Percentiles rank a stretch among this genome's conserved stretches.
Evolutionary conservation across 2,797 vertebrate species (phyloP).

Genomic region (Rhadinocentrus ornatus): DNA sequence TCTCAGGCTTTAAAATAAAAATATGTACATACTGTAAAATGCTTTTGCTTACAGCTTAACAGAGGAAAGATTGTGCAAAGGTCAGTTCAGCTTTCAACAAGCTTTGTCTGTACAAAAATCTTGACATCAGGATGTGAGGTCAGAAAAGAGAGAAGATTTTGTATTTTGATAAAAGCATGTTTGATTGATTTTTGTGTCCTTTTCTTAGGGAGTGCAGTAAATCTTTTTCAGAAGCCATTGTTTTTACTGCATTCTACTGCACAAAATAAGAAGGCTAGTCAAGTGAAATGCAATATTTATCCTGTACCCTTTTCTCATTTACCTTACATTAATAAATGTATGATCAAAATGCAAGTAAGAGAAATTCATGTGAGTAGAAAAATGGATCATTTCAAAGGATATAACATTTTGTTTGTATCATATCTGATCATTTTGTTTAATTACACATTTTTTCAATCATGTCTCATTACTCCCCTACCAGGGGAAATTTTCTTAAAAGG

Average conservation of each 20-base stretch:
- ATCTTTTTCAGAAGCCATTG: not conserved
- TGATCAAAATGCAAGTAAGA: not conserved
- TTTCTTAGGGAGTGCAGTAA: not conserved
- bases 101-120: slow-evolving; percentile 3
- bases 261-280: not conserved
- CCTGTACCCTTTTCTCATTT: not conserved
- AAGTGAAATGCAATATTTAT: not conserved
- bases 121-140: not conserved
- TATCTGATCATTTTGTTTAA: too few relatives aligned
- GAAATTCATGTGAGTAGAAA: not conserved
- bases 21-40: slow-evolving; percentile 24
- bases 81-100: slow-evolving; percentile 23
- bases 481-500: too few relatives aligned
- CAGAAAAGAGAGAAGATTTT: not conserved
- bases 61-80: slow-evolving; percentile 10
- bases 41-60: slow-evolving; percentile 27
- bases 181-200: not conserved
- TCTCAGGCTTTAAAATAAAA: slow-evolving; percentile 32
- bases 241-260: not conserved
- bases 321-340: not conserved
- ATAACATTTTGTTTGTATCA: too few relatives aligned
- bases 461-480: too few relatives aligned
- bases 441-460: too few relatives aligned
- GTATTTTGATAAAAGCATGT: not conserved
- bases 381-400: too few relatives aligned